A percentile compares a stretch with the other conserved stretches of the same genome.
These are phyloP conservation scores for Hormiphora californensis DNA, from an alignment of 37 sponge, comb jelly and placozoan species.

Conservation along the genomic window DNA sequence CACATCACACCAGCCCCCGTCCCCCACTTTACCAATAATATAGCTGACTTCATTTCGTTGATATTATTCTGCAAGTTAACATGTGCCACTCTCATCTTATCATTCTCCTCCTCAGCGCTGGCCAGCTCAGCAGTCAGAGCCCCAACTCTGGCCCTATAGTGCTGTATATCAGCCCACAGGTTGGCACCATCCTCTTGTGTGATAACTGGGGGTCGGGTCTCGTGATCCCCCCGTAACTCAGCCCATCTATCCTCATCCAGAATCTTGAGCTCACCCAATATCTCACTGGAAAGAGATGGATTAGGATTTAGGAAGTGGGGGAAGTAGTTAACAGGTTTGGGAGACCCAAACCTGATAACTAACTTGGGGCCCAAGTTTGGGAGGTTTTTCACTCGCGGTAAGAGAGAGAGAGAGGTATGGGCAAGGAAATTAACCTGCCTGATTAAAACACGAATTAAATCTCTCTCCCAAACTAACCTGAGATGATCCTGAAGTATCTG, in stretches of 20 bases:
- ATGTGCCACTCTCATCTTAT: neutral
- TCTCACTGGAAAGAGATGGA: neutral
- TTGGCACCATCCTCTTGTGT: neutral
- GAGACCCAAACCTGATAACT: too few relatives aligned
- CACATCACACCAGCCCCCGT: neutral
- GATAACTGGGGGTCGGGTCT: neutral
- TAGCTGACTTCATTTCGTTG: neutral
- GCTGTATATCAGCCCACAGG: neutral
- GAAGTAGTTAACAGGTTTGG: too few relatives aligned
- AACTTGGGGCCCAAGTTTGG: too few relatives aligned
- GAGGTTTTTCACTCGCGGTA: too few relatives aligned
- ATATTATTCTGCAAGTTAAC: too few relatives aligned
- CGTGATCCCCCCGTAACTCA: neutral
- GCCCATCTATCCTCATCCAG: constrained; percentile 12
- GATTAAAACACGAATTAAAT: too few relatives aligned
- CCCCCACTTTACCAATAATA: neutral
- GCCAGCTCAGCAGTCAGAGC: neutral
- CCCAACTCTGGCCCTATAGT: neutral
- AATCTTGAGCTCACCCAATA: neutral
- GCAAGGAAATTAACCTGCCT: too few relatives aligned
- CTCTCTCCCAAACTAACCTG: too few relatives aligned
- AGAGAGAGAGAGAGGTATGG: too few relatives aligned
- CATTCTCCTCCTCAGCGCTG: neutral
- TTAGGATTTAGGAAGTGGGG: too few relatives aligned
- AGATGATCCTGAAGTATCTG: too few relatives aligned